These are phyloP conservation scores for Napeogenes sylphis DNA, from an alignment of 2,888 invertebrate species.

Conservation along the genomic window DNA sequence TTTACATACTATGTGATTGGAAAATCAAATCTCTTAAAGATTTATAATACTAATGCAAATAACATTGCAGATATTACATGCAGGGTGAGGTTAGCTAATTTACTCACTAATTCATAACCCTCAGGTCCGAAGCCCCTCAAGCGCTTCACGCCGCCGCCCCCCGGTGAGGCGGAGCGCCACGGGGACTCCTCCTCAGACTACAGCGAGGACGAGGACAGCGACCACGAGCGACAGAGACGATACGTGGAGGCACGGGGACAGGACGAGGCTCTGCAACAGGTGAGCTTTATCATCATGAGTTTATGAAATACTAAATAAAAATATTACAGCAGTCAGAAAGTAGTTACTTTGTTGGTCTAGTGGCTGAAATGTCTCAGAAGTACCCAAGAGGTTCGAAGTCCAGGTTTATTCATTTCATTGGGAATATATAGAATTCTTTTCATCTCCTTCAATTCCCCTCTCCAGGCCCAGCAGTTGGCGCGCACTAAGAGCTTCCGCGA, in stretches of 20 bases:
- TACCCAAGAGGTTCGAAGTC: too few species aligned
- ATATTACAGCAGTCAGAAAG: background rate
- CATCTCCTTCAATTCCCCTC: background rate
- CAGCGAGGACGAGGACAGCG: slow-evolving; percentile 73
- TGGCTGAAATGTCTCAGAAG: too few species aligned
- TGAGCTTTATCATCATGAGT: background rate
- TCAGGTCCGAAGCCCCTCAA: slow-evolving; percentile 89
- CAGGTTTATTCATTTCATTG: too few species aligned
- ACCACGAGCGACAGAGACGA: slow-evolving; percentile 71
- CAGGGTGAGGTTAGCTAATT: too few species aligned
- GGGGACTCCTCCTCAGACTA: slow-evolving; percentile 66
- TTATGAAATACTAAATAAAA: too few species aligned
- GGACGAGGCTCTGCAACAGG: slow-evolving; percentile 72
- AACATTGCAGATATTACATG: too few species aligned
- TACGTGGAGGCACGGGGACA: slow-evolving; percentile 66
- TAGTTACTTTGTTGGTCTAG: too few species aligned
- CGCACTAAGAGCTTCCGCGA: slow-evolving; percentile 90
- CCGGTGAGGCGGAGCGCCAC: slow-evolving; percentile 76
- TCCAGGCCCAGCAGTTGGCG: slow-evolving; percentile 84
- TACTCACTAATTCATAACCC: too few species aligned
- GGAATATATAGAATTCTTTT: background rate
- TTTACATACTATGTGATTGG: too few species aligned
- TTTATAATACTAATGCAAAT: too few species aligned
- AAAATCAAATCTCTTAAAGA: too few species aligned
- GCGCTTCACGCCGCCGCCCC: slow-evolving; percentile 93